Base-by-base conservation (phyloP, 2,797 vertebrate genomes). In the Sphenodon punctatus region DNA sequence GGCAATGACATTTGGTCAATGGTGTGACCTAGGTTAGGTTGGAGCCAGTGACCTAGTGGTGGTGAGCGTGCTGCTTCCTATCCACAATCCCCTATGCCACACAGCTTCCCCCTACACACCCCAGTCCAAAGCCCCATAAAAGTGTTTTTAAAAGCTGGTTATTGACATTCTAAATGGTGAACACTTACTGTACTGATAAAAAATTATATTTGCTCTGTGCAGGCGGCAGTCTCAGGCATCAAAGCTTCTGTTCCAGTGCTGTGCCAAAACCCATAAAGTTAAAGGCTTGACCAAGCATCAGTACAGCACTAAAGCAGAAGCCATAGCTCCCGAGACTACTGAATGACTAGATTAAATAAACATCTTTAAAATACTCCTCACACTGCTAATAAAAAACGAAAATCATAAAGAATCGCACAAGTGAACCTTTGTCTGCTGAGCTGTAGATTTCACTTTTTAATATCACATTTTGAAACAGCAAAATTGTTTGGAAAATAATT, bases 261-360 rank as follows among this genome's bases (percentile, higher is more conserved):
- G 76, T 92, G 95, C 95, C 95, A 95, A 92, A 94, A 92, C 77
- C 87, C 90, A 95, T 94, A 93, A 95, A 94, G 91, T 91, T 93
- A 90, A 95, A 95, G 84, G 93, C 92, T 94, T 93, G 93, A 95
- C 93, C 92, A 94, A 94, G 93, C 94, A 91, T 90, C 90, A 86
- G 91, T 86, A 89, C 91, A 93, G 88, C 89, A 87, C 82, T 89
- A 80, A 91, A 77, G 84, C 91, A 87, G 88, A 92, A 94, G 92
- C 82, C 73, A 85, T 88, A 78, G 45, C 93, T 85, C 95, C 60
- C 32, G 93, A 88, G 96, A 93, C 82, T 75, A 85, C 80, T 92
- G 68, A 90, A 84, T 84, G 78, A 65, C 53, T 90, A 80, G 86
- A 92, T 91, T 93, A 93, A 93, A 94, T 86, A 94, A 94, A 93